phyloP scores from a whole-genome alignment of 2,888 invertebrate genomes.

The Coremacera marginata region DNA sequence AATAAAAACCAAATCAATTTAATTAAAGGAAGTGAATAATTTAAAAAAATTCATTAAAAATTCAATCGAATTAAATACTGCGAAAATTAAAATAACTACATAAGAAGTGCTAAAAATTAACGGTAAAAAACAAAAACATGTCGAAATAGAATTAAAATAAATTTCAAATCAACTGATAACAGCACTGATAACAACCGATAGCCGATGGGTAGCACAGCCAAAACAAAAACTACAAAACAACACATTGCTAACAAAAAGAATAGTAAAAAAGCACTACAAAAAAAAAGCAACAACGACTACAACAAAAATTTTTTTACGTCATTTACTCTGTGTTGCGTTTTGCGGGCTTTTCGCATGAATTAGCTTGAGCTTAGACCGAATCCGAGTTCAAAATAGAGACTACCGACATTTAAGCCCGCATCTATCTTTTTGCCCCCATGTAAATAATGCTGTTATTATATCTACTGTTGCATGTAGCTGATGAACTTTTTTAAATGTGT shows the following conservation, averaged over 20 bases:
- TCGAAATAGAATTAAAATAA: neutral
- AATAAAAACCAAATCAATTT: neutral
- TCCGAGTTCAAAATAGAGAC: neutral
- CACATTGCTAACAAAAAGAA: neutral
- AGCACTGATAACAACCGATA: constrained; percentile 15
- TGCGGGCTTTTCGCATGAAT: constrained; percentile 19
- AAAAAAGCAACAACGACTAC: no score
- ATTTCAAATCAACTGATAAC: neutral
- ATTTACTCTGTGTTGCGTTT: constrained; percentile 15
- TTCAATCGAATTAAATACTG: constrained; percentile 8
- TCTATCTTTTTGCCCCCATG: no score
- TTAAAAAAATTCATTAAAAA: neutral
- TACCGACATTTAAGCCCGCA: neutral
- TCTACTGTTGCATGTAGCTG: no score
- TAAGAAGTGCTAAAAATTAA: neutral
- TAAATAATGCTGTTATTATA: no score
- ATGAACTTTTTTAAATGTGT: no score
- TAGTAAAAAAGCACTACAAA: no score
- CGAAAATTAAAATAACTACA: neutral
- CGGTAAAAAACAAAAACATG: neutral
- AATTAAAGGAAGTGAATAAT: constrained; percentile 4
- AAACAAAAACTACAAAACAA: constrained; percentile 3
- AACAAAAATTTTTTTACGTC: neutral
- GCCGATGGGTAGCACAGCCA: neutral
- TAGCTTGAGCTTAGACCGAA: neutral